Base-by-base conservation (phyloP, 2,113 vertebrate species). In the Psophia crepitans region DNA sequence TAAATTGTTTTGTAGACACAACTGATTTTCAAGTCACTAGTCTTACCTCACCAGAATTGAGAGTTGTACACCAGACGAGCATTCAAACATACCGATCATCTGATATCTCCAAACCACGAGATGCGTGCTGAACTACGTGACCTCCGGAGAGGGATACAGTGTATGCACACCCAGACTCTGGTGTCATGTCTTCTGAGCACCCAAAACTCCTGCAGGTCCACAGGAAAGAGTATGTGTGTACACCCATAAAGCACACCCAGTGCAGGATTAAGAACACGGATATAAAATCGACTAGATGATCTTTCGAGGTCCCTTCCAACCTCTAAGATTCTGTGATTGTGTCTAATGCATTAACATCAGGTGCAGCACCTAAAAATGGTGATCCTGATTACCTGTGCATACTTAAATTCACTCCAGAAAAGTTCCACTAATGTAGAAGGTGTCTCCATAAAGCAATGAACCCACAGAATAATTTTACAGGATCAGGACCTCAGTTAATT, bases 81-180 rank as follows among this genome's bases (percentile, higher is more conserved):
- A 8, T 6, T 49, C 54, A 16, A 8, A 32, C 21, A 18, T 0
- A 7, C 20, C 2, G 32, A 37, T 13, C 13, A 1, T 8, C 22
- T 0, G 57, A 1, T 13, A 23, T 11, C 73, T 28, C 71, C 71
- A 5, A 13, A 2, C 13, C 4, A 3, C 0, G 3, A 28, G 44
- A 20, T 1, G 28, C 5, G 2, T 1, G 30, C 28, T 7, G 44
- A 30, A 3, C 28, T 11, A 57, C 1, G 1, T 3, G 51, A 27
- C 41, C 76, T 20, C 12, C 1, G 0, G 33, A 11, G 4, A 39
- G 37, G 41, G 26, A 33, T 2, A 41, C 2, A 1, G 26, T 8
- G 22, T 0, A 1, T 9, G 33, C 68, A 6, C 35, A 14, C 27
- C 39, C 14, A 0, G 33, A 2, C 9, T n/a, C 58, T 0, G 26